Base-by-base conservation (phyloP, 2,113 vertebrate genomes). In the Proteles cristata region DNA sequence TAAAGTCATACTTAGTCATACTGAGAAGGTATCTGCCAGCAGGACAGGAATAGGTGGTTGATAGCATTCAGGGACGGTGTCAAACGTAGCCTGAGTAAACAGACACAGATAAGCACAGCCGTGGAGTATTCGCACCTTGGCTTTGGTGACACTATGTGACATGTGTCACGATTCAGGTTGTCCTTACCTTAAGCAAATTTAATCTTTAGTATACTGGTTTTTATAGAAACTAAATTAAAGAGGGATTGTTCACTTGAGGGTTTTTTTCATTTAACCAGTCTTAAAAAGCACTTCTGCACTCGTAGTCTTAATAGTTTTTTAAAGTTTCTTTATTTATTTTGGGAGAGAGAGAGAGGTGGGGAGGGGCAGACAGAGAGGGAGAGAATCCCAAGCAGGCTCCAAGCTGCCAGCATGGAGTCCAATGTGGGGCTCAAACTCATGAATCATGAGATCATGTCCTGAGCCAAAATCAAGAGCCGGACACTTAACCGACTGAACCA, bases 1-100 rank as follows among this genome's bases (percentile, higher is more conserved):
- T 97, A 88, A 94, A 17, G 45, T 94, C 93, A 96, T 28, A 12
- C 48, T 92, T 87, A 96, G 90, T 97, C 96, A 39, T 39, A 97
- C 88, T 12, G 26, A 84, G 74, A 61, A 43, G 3, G 17, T 79
- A n/a, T 73, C 69, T 95, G 87, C 53, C 35, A 53, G 69, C 77
- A 45, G 91, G 86, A 69, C 68, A 96, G 28, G 66, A 90, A n/a
- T 17, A 45, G 19, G 2, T 0, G n/a, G 76, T 50, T 66, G 65
- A 48, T 17, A 16, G 4, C 2, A n/a, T 74, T 94, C 0, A 0
- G 71, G 25, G 25, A 35, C 58, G 2, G 26, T 7, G 4, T 50
- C 3, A 43, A 76, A 55, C 25, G 21, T 35, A 55, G 33, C 23
- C 1, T 9, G 21, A 15, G 25, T 25, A 45, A 48, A n/a, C 4